Percentiles rank a stretch among this genome's conserved stretches.
Evolutionary conservation across 2,888 invertebrate species (phyloP).

Genomic region (Herminia tarsipennalis): DNA sequence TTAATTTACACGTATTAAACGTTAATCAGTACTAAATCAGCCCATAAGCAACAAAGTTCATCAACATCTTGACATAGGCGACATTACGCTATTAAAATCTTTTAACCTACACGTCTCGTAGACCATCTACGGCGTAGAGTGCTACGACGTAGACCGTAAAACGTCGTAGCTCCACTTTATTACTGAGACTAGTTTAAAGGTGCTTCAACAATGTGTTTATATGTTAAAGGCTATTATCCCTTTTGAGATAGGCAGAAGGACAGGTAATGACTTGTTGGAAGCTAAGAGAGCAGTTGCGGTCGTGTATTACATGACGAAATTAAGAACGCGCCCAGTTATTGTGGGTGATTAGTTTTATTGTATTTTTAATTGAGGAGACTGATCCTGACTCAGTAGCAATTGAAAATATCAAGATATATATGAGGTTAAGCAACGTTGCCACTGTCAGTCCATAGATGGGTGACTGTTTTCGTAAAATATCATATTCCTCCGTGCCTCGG

Average conservation of each 20-base stretch:
- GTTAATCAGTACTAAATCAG: too few species aligned
- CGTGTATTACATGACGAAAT: background rate
- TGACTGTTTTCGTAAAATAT: too few species aligned
- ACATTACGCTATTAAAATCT: slow-evolving; percentile 10
- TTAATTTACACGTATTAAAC: too few species aligned
- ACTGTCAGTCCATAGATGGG: too few species aligned
- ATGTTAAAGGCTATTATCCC: slow-evolving; percentile 26
- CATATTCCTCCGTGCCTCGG: too few species aligned
- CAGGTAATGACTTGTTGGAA: background rate
- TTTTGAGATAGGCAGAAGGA: slow-evolving; percentile 15
- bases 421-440: too few species aligned
- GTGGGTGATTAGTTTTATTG: too few species aligned
- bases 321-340: background rate
- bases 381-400: too few species aligned
- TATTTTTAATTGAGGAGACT: too few species aligned
- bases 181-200: slow-evolving; percentile 15
- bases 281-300: background rate
- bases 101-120: slow-evolving; percentile 10
- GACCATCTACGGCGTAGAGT: slow-evolving; percentile 14
- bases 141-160: slow-evolving; percentile 26
- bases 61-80: background rate
- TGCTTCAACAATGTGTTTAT: slow-evolving; percentile 30
- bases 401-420: too few species aligned
- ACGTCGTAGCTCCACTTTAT: slow-evolving; percentile 24
- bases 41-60: too few species aligned